Evolutionary conservation across 64 coral and sea anemone genomes (phyloP), one percentile per base, ranked within the genome.

Genomic region (Catalaphyllia jardinei): DNA sequence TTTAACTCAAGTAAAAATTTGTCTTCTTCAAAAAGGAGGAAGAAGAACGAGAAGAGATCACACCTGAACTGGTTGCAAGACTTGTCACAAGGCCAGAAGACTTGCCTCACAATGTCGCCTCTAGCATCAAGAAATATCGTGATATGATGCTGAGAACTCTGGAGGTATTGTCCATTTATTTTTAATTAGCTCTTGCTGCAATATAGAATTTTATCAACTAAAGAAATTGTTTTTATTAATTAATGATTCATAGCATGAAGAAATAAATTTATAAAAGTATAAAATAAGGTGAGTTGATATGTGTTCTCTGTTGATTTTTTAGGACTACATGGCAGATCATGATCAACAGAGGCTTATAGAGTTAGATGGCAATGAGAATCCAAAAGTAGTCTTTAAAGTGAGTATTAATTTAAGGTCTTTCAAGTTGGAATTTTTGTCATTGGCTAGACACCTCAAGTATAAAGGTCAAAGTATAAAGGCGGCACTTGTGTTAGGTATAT

Each of bases 321-420:
- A 98, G 96, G 96, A 98, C 27, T 98, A 95, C 33, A 98, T 98
- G 83, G 90, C 90, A 39, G 96, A 98, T 78, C 88, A 95, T 88
- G 96, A 98, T 83, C 96, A 92, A 90, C 93, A 94, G 72, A 92
- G 79, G 59, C 89, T 98, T 12, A 98, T 98, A 73, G 96, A 98
- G 79, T 74, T 98, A 29, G 90, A 98, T 98, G 96, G 86, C 20
- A 98, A 98, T 78, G 90, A 95, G 62, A 89, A 55, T 71, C 93
- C 90, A 50, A 93, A 88, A 86, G 88, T 92, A 31, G 82, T 95
- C 20, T 98, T 94, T 87, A 98, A 93, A 88, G 96, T 98, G 89
- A 64, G 30, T 60, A 25, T n/a, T n/a, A 55, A 55, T 1, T n/a
- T 65, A 12, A 1, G 30, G 1, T 46, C 7, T 8, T 46, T 46